These are phyloP conservation scores for Lagorchestes hirsutus DNA, from an alignment of 2,797 vertebrate genomes.

Conservation along the genomic window DNA sequence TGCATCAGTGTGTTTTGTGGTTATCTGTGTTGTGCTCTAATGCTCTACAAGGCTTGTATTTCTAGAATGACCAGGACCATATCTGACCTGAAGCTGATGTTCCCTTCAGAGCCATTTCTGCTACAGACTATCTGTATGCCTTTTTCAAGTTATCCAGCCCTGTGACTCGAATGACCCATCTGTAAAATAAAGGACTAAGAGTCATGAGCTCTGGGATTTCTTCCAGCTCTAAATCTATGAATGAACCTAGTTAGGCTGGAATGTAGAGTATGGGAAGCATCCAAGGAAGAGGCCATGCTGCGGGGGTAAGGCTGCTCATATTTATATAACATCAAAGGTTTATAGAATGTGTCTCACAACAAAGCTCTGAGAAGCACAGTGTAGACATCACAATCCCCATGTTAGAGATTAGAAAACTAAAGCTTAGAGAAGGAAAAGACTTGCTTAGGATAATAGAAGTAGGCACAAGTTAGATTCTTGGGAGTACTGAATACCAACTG, in stretches of 20 bases:
- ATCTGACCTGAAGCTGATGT: background rate
- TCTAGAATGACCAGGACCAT: background rate
- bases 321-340: background rate
- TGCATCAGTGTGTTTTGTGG: background rate
- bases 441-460: background rate
- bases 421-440: background rate
- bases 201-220: background rate
- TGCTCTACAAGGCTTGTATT: background rate
- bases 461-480: background rate
- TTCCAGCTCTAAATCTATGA: background rate
- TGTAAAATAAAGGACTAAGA: background rate
- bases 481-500: background rate
- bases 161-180: background rate
- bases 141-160: background rate
- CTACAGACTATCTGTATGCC: too few species aligned
- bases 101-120: too few species aligned
- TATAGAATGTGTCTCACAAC: background rate
- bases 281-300: background rate
- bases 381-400: background rate
- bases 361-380: background rate
- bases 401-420: background rate
- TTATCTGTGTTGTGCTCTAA: background rate
- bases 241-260: too few species aligned
- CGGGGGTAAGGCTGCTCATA: background rate
- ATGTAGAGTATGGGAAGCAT: background rate